Percentiles rank a stretch among this genome's conserved stretches.
These are phyloP conservation scores for Hypomesus transpacificus DNA, from an alignment of 2,113 vertebrate genomes.

Conservation along the genomic window DNA sequence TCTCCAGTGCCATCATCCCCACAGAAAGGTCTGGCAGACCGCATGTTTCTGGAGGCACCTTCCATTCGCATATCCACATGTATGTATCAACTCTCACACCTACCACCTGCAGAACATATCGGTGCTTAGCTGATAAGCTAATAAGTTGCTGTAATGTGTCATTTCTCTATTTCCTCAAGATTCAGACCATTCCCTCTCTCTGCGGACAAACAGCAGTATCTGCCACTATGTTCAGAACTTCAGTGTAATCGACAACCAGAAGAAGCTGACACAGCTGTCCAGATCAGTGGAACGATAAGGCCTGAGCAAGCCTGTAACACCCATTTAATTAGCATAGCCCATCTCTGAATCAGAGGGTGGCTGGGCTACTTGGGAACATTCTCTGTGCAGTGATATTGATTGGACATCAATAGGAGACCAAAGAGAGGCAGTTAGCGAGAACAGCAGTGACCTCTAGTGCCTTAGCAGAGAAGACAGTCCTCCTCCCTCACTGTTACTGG, in stretches of 20 bases:
- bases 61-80: conserved; percentile 79
- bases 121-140: background rate
- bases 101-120: background rate
- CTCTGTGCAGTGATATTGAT: background rate
- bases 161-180: conserved; percentile 57
- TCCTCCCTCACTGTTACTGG: background rate
- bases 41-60: conserved; percentile 81
- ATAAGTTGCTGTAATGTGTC: background rate
- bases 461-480: conserved; percentile 15
- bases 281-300: conserved; percentile 74
- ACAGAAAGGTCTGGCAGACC: conserved; percentile 80
- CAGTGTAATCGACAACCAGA: conserved; percentile 89
- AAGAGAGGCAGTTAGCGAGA: conserved; percentile 11
- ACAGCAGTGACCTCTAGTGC: conserved; percentile 31
- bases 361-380: background rate
- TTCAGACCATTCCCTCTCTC: conserved; percentile 79
- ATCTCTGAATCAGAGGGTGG: conserved; percentile 2
- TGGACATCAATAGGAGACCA: background rate
- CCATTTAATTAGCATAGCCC: conserved; percentile 10
- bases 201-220: conserved; percentile 73
- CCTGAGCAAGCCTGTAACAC: background rate
- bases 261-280: conserved; percentile 84
- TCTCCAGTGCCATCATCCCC: conserved; percentile 84
- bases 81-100: conserved; percentile 54
- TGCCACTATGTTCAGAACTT: conserved; percentile 85